Evolutionary conservation across 2,888 invertebrate species (phyloP), one percentile per base, ranked within the genome.

Genomic region (Onthophagus sagittarius): DNA sequence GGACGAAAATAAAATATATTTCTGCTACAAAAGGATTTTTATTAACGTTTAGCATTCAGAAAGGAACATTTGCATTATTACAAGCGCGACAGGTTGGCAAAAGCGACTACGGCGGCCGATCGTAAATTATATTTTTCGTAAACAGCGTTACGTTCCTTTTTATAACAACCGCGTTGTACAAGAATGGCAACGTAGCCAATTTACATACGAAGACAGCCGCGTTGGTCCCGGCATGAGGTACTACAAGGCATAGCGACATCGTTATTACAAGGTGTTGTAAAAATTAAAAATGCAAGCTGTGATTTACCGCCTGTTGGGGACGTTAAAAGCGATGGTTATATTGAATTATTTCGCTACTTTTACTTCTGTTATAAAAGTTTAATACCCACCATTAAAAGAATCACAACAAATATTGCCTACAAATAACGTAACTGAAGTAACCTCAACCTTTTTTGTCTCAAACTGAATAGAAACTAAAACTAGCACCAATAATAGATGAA

Each of bases 181-280:
- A 31, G 67, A 31, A 67, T 67, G 67, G 31, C 32, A 67, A 67
- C 32, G 67, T 67, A 32, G 13, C 31, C 23, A 67, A 67, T 67
- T 67, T 67, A 23, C 67, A 67, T 67, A 67, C 67, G 67, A 67
- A 67, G 67, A 67, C 67, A 67, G 67, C 31, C 23, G 23, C 2
- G 23, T 23, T n/a, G 67, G 67, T 9, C n/a, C 31, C 31, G n/a
- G n/a, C 67, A 67, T 32, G 67, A 67, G 15, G 32, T 31, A 23
- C 9, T 67, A 23, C 67, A 23, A 67, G 23, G 23, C 9, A 31
- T 23, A 67, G 67, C 67, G 67, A 67, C 67, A 67, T 67, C 67
- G 23, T 67, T 67, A 67, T 67, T 67, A 67, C 67, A 67, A 67
- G 23, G 67, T 31, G 67, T 67, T 67, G 67, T 67, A 67, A 67